These are phyloP conservation scores for Barypeithes pellucidus DNA, from an alignment of 2,888 invertebrate species.

Conservation along the genomic window DNA sequence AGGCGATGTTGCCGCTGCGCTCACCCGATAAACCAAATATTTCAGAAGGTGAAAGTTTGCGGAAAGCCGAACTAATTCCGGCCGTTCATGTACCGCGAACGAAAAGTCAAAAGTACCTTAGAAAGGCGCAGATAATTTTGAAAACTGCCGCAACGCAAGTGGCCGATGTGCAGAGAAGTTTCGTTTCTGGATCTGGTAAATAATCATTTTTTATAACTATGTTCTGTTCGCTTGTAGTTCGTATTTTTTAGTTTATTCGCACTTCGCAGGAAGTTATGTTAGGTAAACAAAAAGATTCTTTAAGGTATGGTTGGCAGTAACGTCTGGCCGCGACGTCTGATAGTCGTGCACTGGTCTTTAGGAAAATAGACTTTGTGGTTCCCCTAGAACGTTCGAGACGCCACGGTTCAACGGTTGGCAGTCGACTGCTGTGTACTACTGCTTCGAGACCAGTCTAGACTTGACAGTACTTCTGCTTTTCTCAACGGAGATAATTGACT, in stretches of 20 bases:
- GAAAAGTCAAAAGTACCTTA: neutral
- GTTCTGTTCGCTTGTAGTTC: neutral
- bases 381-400: no score
- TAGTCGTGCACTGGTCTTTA: no score
- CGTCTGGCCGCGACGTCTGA: no score
- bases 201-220: conserved; percentile 12
- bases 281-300: no score
- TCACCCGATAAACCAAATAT: conserved; percentile 68
- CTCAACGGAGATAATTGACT: no score
- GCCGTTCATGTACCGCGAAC: neutral
- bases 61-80: neutral
- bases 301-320: no score
- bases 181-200: conserved; percentile 4
- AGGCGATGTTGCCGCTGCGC: conserved; percentile 67
- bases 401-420: no score
- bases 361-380: no score
- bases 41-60: conserved; percentile 52
- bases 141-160: neutral
- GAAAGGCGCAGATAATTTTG: neutral
- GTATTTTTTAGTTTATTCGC: neutral
- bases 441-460: no score
- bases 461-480: no score
- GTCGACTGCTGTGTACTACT: no score
- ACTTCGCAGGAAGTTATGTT: no score
- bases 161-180: neutral